phyloP scores from a whole-genome alignment of 2,888 invertebrate species.

The Oligia strigilis region DNA sequence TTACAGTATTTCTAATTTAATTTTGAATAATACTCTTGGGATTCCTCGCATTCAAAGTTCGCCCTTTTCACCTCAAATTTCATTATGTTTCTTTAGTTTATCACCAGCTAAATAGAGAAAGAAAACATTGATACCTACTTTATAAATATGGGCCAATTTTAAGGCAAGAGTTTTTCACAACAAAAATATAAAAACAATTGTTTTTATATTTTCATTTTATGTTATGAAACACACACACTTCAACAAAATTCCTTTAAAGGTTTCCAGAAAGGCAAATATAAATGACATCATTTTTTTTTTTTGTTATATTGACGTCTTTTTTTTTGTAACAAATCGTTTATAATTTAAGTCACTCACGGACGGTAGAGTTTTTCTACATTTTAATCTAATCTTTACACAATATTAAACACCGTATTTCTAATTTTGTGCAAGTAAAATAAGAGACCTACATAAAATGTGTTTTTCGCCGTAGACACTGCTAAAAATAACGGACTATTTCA shows the following conservation, averaged over 20 bases:
- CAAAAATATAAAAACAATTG: too few relatives aligned
- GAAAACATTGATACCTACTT: not conserved
- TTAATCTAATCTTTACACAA: constrained; percentile 54
- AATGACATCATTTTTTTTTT: not conserved
- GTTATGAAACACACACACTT: not conserved
- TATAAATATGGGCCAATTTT: constrained; percentile 14
- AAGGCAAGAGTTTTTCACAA: constrained; percentile 14
- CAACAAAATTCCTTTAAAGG: constrained; percentile 1
- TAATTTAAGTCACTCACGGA: constrained; percentile 72
- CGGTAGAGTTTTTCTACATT: constrained; percentile 73
- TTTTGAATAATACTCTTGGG: not conserved
- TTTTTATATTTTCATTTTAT: constrained; percentile 1
- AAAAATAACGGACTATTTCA: constrained; percentile 5
- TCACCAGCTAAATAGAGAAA: not conserved
- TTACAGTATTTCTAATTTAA: constrained; percentile 1
- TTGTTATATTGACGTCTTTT: not conserved
- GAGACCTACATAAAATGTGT: constrained; percentile 5
- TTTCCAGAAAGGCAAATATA: constrained; percentile 9
- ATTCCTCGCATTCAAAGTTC: not conserved
- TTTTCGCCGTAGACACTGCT: constrained; percentile 13
- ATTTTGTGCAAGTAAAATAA: constrained; percentile 53
- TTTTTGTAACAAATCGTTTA: constrained; percentile 24
- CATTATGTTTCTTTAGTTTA: not conserved
- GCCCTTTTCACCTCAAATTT: not conserved
- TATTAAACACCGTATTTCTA: constrained; percentile 43